phyloP scores from a whole-genome alignment of 2,797 vertebrate species.

The Enteromius thamalakanensis region DNA sequence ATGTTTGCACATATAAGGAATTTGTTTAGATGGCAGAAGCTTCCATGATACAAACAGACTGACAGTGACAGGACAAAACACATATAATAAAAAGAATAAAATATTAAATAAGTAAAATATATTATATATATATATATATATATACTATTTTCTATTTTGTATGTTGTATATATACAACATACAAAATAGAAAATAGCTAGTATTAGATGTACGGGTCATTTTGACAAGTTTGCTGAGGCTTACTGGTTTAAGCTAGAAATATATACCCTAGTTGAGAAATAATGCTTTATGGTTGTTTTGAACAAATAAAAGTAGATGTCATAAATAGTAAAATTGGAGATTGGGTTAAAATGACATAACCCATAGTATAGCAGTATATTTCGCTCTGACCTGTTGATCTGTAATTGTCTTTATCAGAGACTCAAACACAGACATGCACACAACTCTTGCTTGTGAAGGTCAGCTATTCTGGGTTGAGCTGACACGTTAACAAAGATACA shows the following conservation, averaged over 20 bases:
- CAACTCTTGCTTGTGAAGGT: not conserved
- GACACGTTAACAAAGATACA: not conserved
- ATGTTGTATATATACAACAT: no score
- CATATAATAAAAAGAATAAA: no score
- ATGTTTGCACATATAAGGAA: no score
- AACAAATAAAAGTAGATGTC: not conserved
- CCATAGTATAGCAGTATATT: not conserved
- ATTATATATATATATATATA: no score
- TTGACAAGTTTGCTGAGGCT: not conserved
- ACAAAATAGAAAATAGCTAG: no score
- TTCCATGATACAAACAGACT: no score
- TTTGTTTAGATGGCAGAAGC: no score
- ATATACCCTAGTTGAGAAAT: not conserved
- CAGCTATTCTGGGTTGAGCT: not conserved
- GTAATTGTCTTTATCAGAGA: slow-evolving; percentile 1
- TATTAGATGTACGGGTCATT: no score
- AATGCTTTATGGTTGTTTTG: not conserved
- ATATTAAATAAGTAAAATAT: no score
- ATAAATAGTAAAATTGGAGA: not conserved
- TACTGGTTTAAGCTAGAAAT: not conserved
- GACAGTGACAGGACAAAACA: no score
- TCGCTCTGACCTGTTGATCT: not conserved
- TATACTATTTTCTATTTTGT: no score
- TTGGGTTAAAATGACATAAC: not conserved
- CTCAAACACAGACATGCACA: not conserved